Base-by-base conservation (phyloP, 2,888 invertebrate species). In the Deroplatys truncata region DNA sequence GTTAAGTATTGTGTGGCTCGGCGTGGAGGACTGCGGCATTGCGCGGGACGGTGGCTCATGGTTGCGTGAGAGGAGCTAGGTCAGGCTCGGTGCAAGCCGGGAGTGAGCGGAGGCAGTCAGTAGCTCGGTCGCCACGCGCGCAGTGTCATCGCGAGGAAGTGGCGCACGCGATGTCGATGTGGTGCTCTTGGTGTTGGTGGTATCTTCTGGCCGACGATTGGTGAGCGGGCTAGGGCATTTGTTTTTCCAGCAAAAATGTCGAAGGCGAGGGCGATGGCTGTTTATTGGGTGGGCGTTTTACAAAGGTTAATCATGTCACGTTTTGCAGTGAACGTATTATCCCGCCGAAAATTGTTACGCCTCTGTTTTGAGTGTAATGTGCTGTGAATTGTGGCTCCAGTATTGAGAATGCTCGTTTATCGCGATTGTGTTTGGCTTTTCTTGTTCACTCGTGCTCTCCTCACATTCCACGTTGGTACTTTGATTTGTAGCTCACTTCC, bases 111-210 rank as follows among this genome's bases (percentile, higher is more conserved):
- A 20, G 56, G 56, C 56, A 72, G 56, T 72, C 56, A 88, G 89
- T 90, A 82, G 90, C 72, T 72, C 82, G 90, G 84, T 82, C 82
- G 87, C n/a, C 29, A 29, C 84, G 89, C 89, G 56, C 90, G 91
- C 90, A 91, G 91, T 91, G 91, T 91, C 91, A 90, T 88, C 91
- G 89, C 89, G 90, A 91, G 91, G 91, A 90, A 91, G 90, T 90
- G 90, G 91, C 90, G 91, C 90, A 90, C 90, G 90, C 89, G 90
- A 86, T 86, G 86, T 84, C 84, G 89, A 88, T 84, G 89, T 88
- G 86, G 89, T 85, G 43, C 43, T 82, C 84, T 31, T 82, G 85
- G 56, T 84, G 89, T 9, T 84, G 56, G 85, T 82, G 43, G 88
- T 86, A 90, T 85, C 86, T 88, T 84, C 85, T 82, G 86, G 88